Conservation (phyloP, 2,888 invertebrate species). For the Alloscopus bannaensis region DNA sequence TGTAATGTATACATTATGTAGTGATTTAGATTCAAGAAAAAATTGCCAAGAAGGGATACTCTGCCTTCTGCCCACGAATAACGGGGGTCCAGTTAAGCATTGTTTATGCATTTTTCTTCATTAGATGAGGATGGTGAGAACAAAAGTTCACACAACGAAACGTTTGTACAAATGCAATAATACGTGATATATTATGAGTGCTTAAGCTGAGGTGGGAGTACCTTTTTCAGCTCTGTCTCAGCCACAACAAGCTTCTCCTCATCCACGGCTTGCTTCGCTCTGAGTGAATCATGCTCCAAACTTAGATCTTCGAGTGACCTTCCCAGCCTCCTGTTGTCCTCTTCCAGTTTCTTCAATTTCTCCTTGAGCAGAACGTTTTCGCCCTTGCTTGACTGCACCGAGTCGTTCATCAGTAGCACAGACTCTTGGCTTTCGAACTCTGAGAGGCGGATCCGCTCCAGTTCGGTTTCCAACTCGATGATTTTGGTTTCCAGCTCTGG, state of each 20-base stretch:
- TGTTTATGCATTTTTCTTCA: too few species aligned
- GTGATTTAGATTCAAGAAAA: too few species aligned
- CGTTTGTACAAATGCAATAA: too few species aligned
- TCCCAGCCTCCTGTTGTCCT: slow-evolving; percentile 59
- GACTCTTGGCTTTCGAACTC: slow-evolving; percentile 72
- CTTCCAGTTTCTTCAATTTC: slow-evolving; percentile 58
- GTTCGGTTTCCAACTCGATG: slow-evolving; percentile 66
- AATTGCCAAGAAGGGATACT: too few species aligned
- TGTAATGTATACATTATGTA: too few species aligned
- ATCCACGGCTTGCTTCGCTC: slow-evolving; percentile 58
- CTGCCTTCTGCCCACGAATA: too few species aligned
- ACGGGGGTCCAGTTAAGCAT: too few species aligned
- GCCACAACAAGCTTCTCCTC: slow-evolving; percentile 65
- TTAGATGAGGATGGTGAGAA: too few species aligned
- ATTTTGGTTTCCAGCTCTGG: slow-evolving; percentile 66
- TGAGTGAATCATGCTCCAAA: slow-evolving; percentile 65
- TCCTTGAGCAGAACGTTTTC: slow-evolving; percentile 50
- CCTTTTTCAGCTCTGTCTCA: slow-evolving; percentile 69
- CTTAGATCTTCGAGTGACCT: slow-evolving; percentile 63
- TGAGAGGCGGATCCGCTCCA: slow-evolving; percentile 67
- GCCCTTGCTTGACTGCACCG: slow-evolving; percentile 55
- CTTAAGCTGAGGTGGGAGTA: too few species aligned
- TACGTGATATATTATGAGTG: too few species aligned
- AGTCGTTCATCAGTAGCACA: slow-evolving; percentile 68
- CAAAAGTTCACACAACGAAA: background rate